Base-by-base conservation (phyloP, 2,888 invertebrate species). In the Coleophora deauratella region DNA sequence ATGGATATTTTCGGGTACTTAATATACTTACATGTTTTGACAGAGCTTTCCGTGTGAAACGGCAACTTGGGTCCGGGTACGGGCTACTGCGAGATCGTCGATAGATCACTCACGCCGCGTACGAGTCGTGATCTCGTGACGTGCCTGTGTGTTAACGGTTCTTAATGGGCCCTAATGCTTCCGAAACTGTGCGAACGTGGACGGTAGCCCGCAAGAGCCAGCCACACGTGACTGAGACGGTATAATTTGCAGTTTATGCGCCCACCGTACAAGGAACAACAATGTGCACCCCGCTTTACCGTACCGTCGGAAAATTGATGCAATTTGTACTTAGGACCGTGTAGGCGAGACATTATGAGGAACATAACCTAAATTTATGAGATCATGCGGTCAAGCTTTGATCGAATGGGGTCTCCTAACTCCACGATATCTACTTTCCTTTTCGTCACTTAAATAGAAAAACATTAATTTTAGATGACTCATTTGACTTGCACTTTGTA, bases 131-230 rank as follows among this genome's bases (percentile, higher is more conserved):
- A 60, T 65, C 72, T 76, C 85, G 85, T 84, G 84, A 84, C 73
- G 78, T 56, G 73, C 59, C 62, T 69, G 73, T 74, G 74, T 81
- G 78, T 81, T 85, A 85, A 85, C 85, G 85, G 85, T 78, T 68
- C 79, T 81, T 85, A 85, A 85, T 85, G 76, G 82, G 69, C 73
- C 76, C 81, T 85, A 85, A 85, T 85, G 82, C 82, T 81, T 79
- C 85, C 82, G 82, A 85, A 85, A 84, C 81, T 85, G 85, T 85
- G 85, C 85, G 85, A 85, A 82, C 81, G 74, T 65, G 62, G 76
- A 73, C 82, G 77, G 85, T 82, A 84, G 84, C 81, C 65, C 67
- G 51, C 62, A 56, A 68, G 66, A 66, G 54, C 55, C 59, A 58
- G 53, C 69, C 74, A 78, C 82, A 84, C 81, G 80, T 80, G 78